Evolutionary conservation across 1,140 invertebrate species (phyloP).

Genomic region (Zaprionus kolodkinae): DNA sequence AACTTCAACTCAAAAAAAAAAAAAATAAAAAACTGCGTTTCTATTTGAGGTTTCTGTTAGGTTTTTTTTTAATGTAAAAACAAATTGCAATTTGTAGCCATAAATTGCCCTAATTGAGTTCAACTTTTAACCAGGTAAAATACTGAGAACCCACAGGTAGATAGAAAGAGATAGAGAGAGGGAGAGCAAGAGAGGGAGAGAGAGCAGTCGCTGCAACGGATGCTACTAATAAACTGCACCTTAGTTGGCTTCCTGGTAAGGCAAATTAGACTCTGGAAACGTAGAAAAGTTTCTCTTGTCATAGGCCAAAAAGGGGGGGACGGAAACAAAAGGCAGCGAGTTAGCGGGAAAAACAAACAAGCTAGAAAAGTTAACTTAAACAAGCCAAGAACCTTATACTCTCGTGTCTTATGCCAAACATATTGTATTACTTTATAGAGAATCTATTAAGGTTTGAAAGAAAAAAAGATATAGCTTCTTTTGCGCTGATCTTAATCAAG

Average conservation of each 20-base stretch:
- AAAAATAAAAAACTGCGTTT: slow-evolving; percentile 2
- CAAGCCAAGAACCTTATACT: neutral
- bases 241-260: neutral
- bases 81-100: slow-evolving; percentile 5
- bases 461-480: too few species aligned
- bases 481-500: too few species aligned
- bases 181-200: too few species aligned
- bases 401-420: too few species aligned
- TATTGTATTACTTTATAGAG: too few species aligned
- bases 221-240: neutral
- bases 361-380: neutral
- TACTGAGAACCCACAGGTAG: neutral
- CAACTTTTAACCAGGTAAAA: neutral
- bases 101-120: slow-evolving; percentile 5
- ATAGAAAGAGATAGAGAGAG: neutral
- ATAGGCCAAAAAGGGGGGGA: neutral
- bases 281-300: neutral
- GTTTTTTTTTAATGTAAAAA: slow-evolving; percentile 4
- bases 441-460: too few species aligned
- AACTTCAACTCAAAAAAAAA: neutral
- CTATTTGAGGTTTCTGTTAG: neutral
- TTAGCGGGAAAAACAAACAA: slow-evolving; percentile 12
- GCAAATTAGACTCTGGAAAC: neutral
- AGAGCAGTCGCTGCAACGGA: neutral
- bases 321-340: neutral